phyloP scores from a whole-genome alignment of 2,888 invertebrate genomes.

The Noctua janthe region DNA sequence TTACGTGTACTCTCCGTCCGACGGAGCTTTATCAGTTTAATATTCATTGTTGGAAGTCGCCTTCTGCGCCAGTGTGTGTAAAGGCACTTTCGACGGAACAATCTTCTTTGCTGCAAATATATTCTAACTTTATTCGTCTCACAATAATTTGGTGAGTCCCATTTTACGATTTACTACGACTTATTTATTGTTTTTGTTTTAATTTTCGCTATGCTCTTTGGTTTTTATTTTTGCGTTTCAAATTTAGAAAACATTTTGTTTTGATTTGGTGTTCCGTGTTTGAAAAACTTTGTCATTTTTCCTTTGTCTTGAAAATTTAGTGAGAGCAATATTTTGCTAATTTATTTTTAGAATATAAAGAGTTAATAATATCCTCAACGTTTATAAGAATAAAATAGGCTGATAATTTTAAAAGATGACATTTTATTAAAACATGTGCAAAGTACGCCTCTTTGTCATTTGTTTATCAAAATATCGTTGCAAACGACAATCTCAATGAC shows the following conservation, averaged over 20 bases:
- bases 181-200: conserved; percentile 16
- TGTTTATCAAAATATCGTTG: conserved; percentile 22
- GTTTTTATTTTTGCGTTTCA: conserved; percentile 21
- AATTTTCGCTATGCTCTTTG: conserved; percentile 18
- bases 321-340: background rate
- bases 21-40: conserved; percentile 76
- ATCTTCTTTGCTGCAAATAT: conserved; percentile 42
- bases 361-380: background rate
- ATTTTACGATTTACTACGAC: conserved; percentile 45
- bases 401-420: too few relatives aligned
- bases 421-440: background rate
- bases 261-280: conserved; percentile 7
- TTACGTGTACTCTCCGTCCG: conserved; percentile 67
- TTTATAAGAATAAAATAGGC: background rate
- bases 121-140: conserved; percentile 59
- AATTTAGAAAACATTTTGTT: conserved; percentile 14
- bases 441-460: conserved; percentile 27
- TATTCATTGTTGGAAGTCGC: conserved; percentile 83
- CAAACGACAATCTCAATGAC: conserved; percentile 7
- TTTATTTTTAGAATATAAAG: background rate
- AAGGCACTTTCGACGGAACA: conserved; percentile 86
- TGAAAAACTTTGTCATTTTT: conserved; percentile 3
- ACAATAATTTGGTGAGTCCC: conserved; percentile 75
- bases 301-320: conserved; percentile 34
- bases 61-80: conserved; percentile 91